phyloP scores from a whole-genome alignment of 2,113 vertebrate species.

The Acrocephalus kingi region DNA sequence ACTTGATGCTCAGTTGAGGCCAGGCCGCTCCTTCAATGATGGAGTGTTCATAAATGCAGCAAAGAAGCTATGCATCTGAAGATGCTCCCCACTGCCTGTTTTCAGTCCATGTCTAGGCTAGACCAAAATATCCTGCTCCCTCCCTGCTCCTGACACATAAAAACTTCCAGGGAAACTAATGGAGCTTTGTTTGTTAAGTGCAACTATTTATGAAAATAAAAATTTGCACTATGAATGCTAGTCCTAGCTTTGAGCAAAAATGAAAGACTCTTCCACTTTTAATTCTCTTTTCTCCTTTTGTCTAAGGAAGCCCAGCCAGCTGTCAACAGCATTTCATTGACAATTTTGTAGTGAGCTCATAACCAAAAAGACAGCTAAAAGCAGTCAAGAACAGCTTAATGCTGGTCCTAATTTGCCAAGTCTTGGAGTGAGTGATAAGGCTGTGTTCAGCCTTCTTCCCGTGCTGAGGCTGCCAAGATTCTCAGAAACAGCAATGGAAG shows the following conservation, averaged over 20 bases:
- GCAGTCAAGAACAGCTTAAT: conserved; percentile 42
- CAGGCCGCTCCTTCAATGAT: background rate
- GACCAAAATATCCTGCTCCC: background rate
- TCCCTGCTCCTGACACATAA: background rate
- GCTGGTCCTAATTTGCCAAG: conserved; percentile 38
- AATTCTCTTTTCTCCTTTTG: background rate
- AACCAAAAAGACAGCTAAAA: conserved; percentile 28
- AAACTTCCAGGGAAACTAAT: background rate
- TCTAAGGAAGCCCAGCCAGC: background rate
- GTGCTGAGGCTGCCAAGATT: background rate
- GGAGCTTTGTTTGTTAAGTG: background rate
- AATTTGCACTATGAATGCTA: background rate
- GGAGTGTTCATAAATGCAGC: background rate
- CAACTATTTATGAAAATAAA: background rate
- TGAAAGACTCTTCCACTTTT: background rate
- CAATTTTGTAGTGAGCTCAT: conserved; percentile 16
- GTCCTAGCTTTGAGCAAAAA: background rate
- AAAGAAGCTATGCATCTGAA: background rate
- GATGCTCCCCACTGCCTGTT: background rate
- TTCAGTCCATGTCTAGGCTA: background rate
- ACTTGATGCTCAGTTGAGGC: background rate
- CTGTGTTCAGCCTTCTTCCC: background rate
- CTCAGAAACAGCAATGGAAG: background rate
- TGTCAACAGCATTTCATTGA: background rate
- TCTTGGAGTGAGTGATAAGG: conserved; percentile 37